phyloP scores from a whole-genome alignment of 2,888 invertebrate species.

The Zygothrica quintamaculata region DNA sequence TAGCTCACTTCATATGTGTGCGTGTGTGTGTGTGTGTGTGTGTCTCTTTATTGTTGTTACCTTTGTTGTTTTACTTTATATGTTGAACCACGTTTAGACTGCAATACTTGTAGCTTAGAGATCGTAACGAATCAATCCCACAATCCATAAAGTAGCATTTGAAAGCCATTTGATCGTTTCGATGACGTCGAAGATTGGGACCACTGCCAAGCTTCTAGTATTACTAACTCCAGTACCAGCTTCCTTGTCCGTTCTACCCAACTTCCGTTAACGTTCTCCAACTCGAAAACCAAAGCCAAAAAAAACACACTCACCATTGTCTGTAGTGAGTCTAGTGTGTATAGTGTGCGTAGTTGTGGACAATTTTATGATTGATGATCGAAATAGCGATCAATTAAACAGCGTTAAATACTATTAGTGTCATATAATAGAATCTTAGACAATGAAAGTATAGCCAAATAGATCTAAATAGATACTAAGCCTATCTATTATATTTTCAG shows the following conservation, averaged over 20 bases:
- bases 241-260: conserved; percentile 47
- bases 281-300: too few species aligned
- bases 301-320: too few species aligned
- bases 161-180: conserved; percentile 61
- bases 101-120: conserved; percentile 43
- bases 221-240: conserved; percentile 49
- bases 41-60: conserved; percentile 61
- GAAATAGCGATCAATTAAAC: conserved; percentile 65
- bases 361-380: conserved; percentile 77
- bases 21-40: too few species aligned
- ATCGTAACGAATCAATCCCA: conserved; percentile 50
- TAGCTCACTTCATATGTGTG: conserved; percentile 59
- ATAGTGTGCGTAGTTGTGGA: conserved; percentile 25
- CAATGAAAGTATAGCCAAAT: conserved; percentile 30
- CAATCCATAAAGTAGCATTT: conserved; percentile 51
- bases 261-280: conserved; percentile 67
- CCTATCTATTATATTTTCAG: conserved; percentile 53
- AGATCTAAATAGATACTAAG: conserved; percentile 7
- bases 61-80: not conserved
- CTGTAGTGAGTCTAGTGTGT: not conserved
- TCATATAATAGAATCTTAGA: conserved; percentile 47
- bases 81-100: conserved; percentile 53
- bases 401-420: conserved; percentile 57
- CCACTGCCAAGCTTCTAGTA: conserved; percentile 27
- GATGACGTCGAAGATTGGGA: conserved; percentile 42